Conservation (phyloP, 2,888 invertebrate species). For the Harpagoxenus sublaevis region DNA sequence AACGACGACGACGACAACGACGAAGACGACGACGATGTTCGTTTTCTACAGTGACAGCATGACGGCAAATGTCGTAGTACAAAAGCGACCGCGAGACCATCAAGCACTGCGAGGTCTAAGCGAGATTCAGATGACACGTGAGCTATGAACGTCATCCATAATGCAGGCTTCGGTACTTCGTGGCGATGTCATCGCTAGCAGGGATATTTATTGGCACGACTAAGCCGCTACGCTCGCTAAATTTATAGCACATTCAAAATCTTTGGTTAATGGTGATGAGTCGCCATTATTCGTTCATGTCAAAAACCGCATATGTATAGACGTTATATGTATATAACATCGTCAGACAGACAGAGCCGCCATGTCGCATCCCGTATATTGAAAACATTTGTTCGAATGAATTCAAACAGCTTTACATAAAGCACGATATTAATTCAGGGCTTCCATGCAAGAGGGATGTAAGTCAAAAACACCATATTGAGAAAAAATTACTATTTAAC, state of each 20-base stretch:
- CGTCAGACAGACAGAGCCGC: neutral
- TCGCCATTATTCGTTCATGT: conserved; percentile 26
- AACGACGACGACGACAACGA: neutral
- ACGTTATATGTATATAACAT: neutral
- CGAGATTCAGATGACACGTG: conserved; percentile 51
- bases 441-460: too few relatives aligned
- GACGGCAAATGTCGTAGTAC: conserved; percentile 29
- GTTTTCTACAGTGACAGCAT: conserved; percentile 4
- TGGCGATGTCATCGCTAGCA: conserved; percentile 44
- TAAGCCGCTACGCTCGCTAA: conserved; percentile 39
- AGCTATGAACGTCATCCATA: conserved; percentile 53
- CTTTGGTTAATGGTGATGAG: conserved; percentile 47
- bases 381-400: conserved; percentile 11
- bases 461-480: too few relatives aligned
- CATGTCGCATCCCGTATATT: neutral
- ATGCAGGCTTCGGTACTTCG: conserved; percentile 48
- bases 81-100: conserved; percentile 29
- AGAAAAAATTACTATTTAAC: too few relatives aligned
- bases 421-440: neutral
- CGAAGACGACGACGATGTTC: neutral
- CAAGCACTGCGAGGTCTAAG: conserved; percentile 34
- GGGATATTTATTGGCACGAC: conserved; percentile 49
- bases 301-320: conserved; percentile 16
- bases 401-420: neutral
- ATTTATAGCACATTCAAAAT: conserved; percentile 48